Evolutionary conservation across 2,113 vertebrate species (phyloP).

Genomic region (Deroptyus accipitrinus): DNA sequence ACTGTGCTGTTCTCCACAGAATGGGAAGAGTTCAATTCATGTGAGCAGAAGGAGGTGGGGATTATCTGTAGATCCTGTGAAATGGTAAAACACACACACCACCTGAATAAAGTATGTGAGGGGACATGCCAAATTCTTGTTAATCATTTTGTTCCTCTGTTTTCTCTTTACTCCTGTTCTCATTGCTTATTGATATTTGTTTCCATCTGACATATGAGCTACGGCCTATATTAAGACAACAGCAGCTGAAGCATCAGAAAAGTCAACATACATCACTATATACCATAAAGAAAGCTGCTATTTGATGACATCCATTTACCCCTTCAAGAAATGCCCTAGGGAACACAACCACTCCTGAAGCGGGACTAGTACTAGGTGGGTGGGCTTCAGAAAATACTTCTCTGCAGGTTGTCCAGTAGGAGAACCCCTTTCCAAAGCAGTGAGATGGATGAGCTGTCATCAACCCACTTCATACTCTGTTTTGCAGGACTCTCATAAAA

Average conservation of each 20-base stretch:
- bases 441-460: slow-evolving; percentile 37
- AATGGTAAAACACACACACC: not conserved
- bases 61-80: not conserved
- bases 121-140: not conserved
- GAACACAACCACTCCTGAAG: not conserved
- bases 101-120: not conserved
- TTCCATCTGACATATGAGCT: slow-evolving; percentile 57
- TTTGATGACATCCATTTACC: not conserved
- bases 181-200: slow-evolving; percentile 73
- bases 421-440: slow-evolving; percentile 48
- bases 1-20: not conserved
- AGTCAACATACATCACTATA: slow-evolving; percentile 41
- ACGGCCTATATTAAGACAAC: slow-evolving; percentile 71
- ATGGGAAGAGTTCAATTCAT: not conserved
- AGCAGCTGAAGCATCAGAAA: slow-evolving; percentile 57
- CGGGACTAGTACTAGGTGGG: not conserved
- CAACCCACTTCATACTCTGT: not conserved
- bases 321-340: slow-evolving; percentile 6
- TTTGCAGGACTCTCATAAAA: not conserved
- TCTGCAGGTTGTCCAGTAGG: slow-evolving; percentile 4
- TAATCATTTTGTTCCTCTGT: not conserved
- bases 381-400: slow-evolving; percentile 47
- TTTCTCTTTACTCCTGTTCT: slow-evolving; percentile 56
- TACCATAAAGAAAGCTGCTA: not conserved
- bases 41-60: not conserved